Evolutionary conservation across 2,797 vertebrate genomes (phyloP).

Genomic region (Cephalopachus bancanus): DNA sequence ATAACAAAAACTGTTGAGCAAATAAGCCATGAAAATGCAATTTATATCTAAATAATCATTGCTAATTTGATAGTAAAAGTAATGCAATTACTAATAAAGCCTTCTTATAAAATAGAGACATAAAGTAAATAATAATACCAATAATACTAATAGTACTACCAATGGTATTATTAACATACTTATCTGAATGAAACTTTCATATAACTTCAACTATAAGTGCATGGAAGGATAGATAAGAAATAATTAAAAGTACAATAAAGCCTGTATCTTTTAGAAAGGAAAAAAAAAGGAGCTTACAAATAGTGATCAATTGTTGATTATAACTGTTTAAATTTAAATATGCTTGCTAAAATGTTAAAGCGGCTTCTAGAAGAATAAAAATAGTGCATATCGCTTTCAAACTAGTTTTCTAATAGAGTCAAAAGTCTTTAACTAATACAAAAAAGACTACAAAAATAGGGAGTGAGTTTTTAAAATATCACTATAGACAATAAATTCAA

Average conservation of each 20-base stretch:
- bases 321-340: slow-evolving; percentile 22
- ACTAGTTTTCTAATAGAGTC: background rate
- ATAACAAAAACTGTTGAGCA: background rate
- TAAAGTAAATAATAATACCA: slow-evolving; percentile 50
- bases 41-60: slow-evolving; percentile 50
- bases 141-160: slow-evolving; percentile 15
- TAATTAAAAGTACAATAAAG: slow-evolving; percentile 37
- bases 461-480: background rate
- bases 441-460: background rate
- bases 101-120: slow-evolving; percentile 47
- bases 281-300: background rate
- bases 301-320: background rate
- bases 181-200: slow-evolving; percentile 55
- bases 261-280: background rate
- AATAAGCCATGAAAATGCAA: slow-evolving; percentile 29
- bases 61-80: slow-evolving; percentile 57
- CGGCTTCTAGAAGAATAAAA: slow-evolving; percentile 29
- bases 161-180: background rate
- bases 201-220: slow-evolving; percentile 32
- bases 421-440: background rate
- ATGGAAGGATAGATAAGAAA: background rate
- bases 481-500: background rate
- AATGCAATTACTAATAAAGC: slow-evolving; percentile 30
- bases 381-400: background rate
- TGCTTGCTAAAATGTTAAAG: slow-evolving; percentile 13